A percentile compares a stretch with the other conserved stretches of the same genome.
These are phyloP conservation scores for Melanotaenia boesemani DNA, from an alignment of 2,797 vertebrate genomes.

Conservation along the genomic window DNA sequence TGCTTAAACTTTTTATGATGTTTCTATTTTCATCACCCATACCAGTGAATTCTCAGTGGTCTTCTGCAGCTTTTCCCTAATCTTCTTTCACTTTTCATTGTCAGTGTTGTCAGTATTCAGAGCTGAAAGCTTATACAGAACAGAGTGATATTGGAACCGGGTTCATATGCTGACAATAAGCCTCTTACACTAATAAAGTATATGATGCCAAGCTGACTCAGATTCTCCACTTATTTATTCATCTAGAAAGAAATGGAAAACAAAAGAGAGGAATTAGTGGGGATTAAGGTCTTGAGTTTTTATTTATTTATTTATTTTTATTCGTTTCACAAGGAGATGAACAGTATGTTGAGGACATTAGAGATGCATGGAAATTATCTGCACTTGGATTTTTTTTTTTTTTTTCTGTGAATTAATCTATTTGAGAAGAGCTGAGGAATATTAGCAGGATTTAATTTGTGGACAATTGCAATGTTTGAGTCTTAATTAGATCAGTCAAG, in stretches of 20 bases:
- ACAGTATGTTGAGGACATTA: conserved; percentile 35
- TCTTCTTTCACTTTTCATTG: conserved; percentile 64
- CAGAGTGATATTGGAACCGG: conserved; percentile 61
- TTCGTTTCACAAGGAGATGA: conserved; percentile 44
- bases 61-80: conserved; percentile 54
- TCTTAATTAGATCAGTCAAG: background rate
- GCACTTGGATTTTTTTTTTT: conserved; percentile 8
- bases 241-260: conserved; percentile 43
- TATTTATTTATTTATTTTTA: background rate
- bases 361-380: conserved; percentile 25
- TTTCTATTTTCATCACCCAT: conserved; percentile 37
- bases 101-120: conserved; percentile 57
- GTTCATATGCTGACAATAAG: conserved; percentile 76
- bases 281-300: conserved; percentile 49
- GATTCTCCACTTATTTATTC: conserved; percentile 56
- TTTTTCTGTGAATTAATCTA: conserved; percentile 24
- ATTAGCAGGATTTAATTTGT: conserved; percentile 13
- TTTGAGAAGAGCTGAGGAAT: conserved; percentile 13
- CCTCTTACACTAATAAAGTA: conserved; percentile 78
- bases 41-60: conserved; percentile 32
- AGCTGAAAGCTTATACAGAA: conserved; percentile 56
- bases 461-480: conserved; percentile 6
- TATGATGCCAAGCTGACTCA: conserved; percentile 62
- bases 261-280: conserved; percentile 58
- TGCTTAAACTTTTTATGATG: conserved; percentile 53